Evolutionary conservation across 2,888 invertebrate species (phyloP), one percentile per base, ranked within the genome.

Genomic region (Coenonympha arcania): DNA sequence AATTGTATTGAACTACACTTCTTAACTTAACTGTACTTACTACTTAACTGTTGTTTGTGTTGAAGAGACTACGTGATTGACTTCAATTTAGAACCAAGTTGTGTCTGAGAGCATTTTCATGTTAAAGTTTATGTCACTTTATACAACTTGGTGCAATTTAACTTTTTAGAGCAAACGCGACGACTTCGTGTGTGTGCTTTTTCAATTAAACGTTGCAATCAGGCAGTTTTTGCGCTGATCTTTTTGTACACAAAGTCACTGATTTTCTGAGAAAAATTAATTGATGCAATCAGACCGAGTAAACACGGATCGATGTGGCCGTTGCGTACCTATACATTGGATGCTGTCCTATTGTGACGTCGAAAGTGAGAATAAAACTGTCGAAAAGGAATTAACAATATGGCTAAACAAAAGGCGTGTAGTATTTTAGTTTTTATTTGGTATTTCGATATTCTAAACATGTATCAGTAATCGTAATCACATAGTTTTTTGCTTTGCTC

Each of bases 191-290:
- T 16, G 15, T 26, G 6, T 31, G 42, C 4, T 43, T 33, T 31
- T 43, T 43, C 42, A 15, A 30, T 44, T 34, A 44, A 44, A 34
- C 16, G 34, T 24, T 15, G 24, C 65, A 69, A 65, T 68, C 61
- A 63, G 64, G 59, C 51, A 61, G 59, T 59, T 61, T 42, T 42
- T 19, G 31, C 20, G 42, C 42, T 20, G 42, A 51, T 39, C 39
- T 39, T 47, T 39, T 47, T 33, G 46, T 30, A 39, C 37, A 30
- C 28, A 37, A 45, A 26, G 19, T 37, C 46, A 39, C 16, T 46
- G 30, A 46, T 46, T 39, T 46, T 24, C 44, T 24, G 44, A 16
- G 44, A 34, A 34, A 44, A 44, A 44, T 44, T 44, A 44, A 44
- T 44, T 44, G 34, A 34, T 44, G 34, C 44, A 44, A 44, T 44